Conservation (phyloP, 2,888 invertebrate species). For the Agriopis marginaria region DNA sequence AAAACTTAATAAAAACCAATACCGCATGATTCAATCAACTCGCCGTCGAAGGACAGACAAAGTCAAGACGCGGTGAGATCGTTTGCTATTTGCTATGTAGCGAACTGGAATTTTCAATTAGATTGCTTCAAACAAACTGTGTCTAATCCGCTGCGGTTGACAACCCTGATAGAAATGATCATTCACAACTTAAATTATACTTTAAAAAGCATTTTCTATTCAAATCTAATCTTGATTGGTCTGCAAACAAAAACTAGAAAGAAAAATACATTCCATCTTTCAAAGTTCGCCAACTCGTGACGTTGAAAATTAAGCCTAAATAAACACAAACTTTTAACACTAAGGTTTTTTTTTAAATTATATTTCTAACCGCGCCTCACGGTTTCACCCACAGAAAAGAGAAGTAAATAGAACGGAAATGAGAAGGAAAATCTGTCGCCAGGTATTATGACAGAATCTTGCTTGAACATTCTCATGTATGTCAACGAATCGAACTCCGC, state of each 20-base stretch:
- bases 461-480: too few species aligned
- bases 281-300: constrained; percentile 5
- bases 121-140: constrained; percentile 14
- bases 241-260: constrained; percentile 25
- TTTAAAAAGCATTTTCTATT: constrained; percentile 25
- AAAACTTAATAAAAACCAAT: background rate
- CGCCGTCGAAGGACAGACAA: constrained; percentile 21
- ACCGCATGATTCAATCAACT: constrained; percentile 12
- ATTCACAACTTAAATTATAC: constrained; percentile 15
- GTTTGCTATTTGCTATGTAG: constrained; percentile 19
- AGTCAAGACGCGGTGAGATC: constrained; percentile 15
- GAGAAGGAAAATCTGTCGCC: too few species aligned
- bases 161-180: constrained; percentile 19
- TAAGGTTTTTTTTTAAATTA: background rate
- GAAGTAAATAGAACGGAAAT: too few species aligned
- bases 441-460: too few species aligned
- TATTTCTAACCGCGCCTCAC: background rate
- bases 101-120: constrained; percentile 29
- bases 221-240: constrained; percentile 26
- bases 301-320: constrained; percentile 11
- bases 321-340: constrained; percentile 8
- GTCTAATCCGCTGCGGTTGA: constrained; percentile 21
- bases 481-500: too few species aligned
- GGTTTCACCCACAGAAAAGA: too few species aligned
- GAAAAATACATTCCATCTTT: constrained; percentile 23